phyloP scores from a whole-genome alignment of 2,797 vertebrate genomes.

The Acrocephalus scirpaceus region DNA sequence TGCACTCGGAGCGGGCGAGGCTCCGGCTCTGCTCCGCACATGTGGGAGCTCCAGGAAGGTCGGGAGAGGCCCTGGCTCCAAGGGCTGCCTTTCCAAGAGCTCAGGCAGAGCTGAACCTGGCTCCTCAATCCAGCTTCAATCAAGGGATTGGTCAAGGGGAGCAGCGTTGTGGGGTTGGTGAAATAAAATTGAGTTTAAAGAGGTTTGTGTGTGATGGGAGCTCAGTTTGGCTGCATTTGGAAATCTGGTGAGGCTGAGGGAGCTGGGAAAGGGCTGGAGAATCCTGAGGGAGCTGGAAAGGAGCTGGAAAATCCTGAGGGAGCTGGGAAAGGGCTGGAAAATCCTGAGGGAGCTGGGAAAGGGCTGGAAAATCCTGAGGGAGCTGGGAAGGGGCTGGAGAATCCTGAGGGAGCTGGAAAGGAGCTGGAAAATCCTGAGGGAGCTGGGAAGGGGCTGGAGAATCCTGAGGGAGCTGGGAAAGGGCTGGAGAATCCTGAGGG shows the following conservation, averaged over 20 bases:
- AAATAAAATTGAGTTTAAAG: background rate
- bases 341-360: background rate
- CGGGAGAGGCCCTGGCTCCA: background rate
- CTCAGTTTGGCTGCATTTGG: background rate
- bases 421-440: background rate
- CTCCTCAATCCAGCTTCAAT: background rate
- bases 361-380: background rate
- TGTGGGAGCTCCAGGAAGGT: background rate
- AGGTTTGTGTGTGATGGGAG: background rate
- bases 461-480: background rate
- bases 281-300: background rate
- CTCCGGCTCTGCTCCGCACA: constrained; percentile 34
- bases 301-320: background rate
- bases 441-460: background rate
- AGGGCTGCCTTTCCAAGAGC: background rate
- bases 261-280: background rate
- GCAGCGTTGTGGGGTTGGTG: background rate
- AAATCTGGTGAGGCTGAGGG: background rate
- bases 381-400: background rate
- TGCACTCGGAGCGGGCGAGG: constrained; percentile 11
- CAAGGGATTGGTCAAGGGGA: background rate
- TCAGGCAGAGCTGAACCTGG: background rate
- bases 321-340: background rate
- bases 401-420: background rate
- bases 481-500: background rate